Evolutionary conservation across 2,113 vertebrate genomes (phyloP), one percentile per base, ranked within the genome.

Genomic region (Nettapus auritus): DNA sequence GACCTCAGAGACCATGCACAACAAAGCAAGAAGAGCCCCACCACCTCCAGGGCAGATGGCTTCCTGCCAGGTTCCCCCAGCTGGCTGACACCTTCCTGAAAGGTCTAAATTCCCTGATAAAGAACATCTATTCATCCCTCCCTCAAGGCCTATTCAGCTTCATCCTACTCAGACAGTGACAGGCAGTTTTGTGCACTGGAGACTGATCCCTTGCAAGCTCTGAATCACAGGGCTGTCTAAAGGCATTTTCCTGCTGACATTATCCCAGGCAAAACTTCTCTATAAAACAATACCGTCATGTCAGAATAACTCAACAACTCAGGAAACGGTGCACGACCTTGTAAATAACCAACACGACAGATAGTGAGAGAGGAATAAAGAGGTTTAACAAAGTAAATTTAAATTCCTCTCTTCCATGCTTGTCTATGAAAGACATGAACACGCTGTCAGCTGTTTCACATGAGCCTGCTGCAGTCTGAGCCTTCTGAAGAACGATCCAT

Each of bases 271-370:
- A 86, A 76, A 55, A 64, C 34, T 34, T 75, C 73, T 48, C 38
- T 56, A 38, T 33, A 62, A 95, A 97, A 83, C n/a, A 88, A 89
- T 31, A 17, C 6, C 52, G 11, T 40, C 40, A 64, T 28, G 23
- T 56, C 66, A 95, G 81, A 92, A 81, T 68, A 90, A 88, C n/a
- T 76, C 77, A 82, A 62, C 38, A 96, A 91, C 91, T 89, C 88
- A 38, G 64, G 56, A 85, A 95, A 88, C 40, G 4, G 31, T 63
- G 42, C 28, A 88, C 50, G 78, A 87, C 23, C 40, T 88, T 80
- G 71, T 85, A 90, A 94, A 75, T 81, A 95, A 86, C 25, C 79
- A 88, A 88, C 55, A 67, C 6, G 28, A 80, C 42, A 87, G 38
- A 57, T 14, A 59, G 57, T 75, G 79, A 94, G 6, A 4, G 42